Percentiles rank a stretch among this genome's conserved stretches.
phyloP scores from a whole-genome alignment of 1,140 invertebrate genomes.

The Nixonia krombeini region DNA sequence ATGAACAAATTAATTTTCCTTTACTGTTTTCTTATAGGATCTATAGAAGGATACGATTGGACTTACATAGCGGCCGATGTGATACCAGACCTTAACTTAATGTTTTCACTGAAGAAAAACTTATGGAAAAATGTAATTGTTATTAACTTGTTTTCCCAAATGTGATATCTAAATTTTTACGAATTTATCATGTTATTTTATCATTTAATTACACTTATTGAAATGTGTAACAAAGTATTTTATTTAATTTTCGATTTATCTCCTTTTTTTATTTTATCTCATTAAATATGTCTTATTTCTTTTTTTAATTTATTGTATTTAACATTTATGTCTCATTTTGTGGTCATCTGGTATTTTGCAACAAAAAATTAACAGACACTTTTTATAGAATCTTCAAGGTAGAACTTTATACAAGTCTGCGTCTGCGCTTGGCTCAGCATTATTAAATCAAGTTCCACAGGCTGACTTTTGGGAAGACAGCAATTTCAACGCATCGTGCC shows the following conservation, averaged over 20 bases:
- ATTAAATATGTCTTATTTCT: too few relatives aligned
- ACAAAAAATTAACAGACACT: too few relatives aligned
- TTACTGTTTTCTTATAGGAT: slow-evolving; percentile 63
- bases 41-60: slow-evolving; percentile 75
- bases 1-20: slow-evolving; percentile 4
- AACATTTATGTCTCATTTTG: too few relatives aligned
- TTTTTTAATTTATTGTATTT: too few relatives aligned
- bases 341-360: too few relatives aligned
- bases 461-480: slow-evolving; percentile 73
- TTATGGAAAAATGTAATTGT: slow-evolving; percentile 72
- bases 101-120: slow-evolving; percentile 74
- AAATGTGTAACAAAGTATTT: too few relatives aligned
- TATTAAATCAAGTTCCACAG: slow-evolving; percentile 70
- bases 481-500: slow-evolving; percentile 71
- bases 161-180: too few relatives aligned
- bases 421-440: slow-evolving; percentile 64
- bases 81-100: slow-evolving; percentile 72
- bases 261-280: too few relatives aligned
- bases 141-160: background rate
- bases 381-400: slow-evolving; percentile 73
- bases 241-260: too few relatives aligned
- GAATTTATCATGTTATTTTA: too few relatives aligned
- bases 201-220: too few relatives aligned
- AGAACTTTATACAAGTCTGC: slow-evolving; percentile 70
- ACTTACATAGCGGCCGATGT: slow-evolving; percentile 73